Base-by-base conservation (phyloP, 2,113 vertebrate genomes). In the Poeciliopsis prolifica region DNA sequence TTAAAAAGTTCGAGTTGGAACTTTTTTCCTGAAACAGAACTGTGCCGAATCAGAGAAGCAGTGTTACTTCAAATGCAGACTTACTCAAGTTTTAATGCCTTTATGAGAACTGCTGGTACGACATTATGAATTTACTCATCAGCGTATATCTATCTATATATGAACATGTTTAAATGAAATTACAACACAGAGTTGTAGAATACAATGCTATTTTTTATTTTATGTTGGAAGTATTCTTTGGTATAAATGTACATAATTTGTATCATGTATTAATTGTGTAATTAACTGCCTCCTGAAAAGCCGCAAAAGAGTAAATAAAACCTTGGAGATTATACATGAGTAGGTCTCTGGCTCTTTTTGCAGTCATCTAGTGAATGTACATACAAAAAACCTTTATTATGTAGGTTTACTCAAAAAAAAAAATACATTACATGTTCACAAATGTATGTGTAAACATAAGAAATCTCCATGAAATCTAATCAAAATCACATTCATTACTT, bases 201-300 rank as follows among this genome's bases (percentile, higher is more conserved):
- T 89, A 93, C 92, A 91, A 92, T 93, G 93, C 87, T 93, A 92
- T 94, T 94, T 92, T 94, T 95, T 92, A 92, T 95, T 95, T 94
- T 92, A 92, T 88, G 94, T 94, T 94, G 88, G 90, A 93, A 91
- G 90, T 94, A 94, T 93, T 92, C 92, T 94, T 95, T 93, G 93
- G 92, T 94, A 94, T 92, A 93, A 92, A 89, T 95, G 95, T 95
- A 95, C 91, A 95, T 95, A 94, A 85, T 95, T 95, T 94, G 92
- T 94, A 95, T 95, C 89, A 90, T 89, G 92, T 94, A 93, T 94
- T 94, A 92, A 95, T 93, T 93, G 94, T 94, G 94, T 94, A 92
- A 94, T 94, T 94, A 94, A 94, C 93, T 94, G 89, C 92, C 94
- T 92, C 93, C 88, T 90, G 89, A 88, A 93, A 91, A 90, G 51